Conservation (phyloP, 2,113 vertebrate species). For the Poeciliopsis prolifica region DNA sequence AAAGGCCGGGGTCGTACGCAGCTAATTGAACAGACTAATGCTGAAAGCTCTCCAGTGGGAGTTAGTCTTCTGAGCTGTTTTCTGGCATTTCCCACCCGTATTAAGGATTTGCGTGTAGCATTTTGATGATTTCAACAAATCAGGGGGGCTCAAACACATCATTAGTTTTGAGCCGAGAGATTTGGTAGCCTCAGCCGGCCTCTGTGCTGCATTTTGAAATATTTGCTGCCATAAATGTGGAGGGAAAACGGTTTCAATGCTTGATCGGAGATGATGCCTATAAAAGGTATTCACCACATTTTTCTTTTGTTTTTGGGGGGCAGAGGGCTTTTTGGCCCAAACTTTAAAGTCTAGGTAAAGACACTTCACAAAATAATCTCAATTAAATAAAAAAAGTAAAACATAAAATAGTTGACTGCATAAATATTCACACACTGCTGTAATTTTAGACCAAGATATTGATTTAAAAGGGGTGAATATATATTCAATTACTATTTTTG, state of each 20-base stretch:
- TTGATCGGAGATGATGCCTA: background rate
- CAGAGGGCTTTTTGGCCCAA: no score
- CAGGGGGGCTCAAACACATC: constrained; percentile 13
- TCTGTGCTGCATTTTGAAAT: constrained; percentile 3
- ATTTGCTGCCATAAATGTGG: background rate
- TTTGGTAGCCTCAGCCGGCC: background rate
- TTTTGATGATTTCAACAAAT: constrained; percentile 34
- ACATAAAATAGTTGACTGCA: no score
- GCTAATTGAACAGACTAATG: constrained; percentile 43
- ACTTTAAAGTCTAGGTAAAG: no score
- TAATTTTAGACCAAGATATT: no score
- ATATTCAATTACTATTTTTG: no score
- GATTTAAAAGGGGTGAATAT: no score
- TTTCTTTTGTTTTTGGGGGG: no score
- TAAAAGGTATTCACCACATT: no score
- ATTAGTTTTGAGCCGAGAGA: constrained; percentile 20
- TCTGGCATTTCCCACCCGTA: constrained; percentile 10
- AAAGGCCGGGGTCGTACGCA: constrained; percentile 5
- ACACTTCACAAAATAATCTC: no score
- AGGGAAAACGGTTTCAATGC: background rate
- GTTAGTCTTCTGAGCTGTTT: constrained; percentile 15
- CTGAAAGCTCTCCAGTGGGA: constrained; percentile 36
- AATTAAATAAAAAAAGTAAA: no score
- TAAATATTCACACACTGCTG: no score
- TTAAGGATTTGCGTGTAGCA: constrained; percentile 21